Percentiles rank a stretch among this genome's conserved stretches.
phyloP scores from a whole-genome alignment of 2,888 invertebrate species.

The Microctonus aethiopoides region DNA sequence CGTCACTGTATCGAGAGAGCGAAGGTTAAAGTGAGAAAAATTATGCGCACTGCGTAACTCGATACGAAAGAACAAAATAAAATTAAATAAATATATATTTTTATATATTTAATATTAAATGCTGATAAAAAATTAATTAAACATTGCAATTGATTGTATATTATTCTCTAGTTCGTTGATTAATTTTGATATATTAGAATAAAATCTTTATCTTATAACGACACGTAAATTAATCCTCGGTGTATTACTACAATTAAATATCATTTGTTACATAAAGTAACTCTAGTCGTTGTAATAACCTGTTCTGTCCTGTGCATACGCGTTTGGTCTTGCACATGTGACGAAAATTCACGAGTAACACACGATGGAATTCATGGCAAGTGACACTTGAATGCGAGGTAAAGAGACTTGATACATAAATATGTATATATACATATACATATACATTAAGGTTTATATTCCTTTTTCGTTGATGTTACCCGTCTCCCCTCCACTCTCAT shows the following conservation, averaged over 20 bases:
- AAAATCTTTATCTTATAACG: too few species aligned
- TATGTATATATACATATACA: too few species aligned
- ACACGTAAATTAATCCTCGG: too few species aligned
- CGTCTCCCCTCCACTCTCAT: background rate
- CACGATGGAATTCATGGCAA: constrained; percentile 14
- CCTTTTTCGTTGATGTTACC: constrained; percentile 65
- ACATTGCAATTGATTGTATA: too few species aligned
- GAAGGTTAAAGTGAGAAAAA: constrained; percentile 67
- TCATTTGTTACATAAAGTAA: constrained; percentile 26
- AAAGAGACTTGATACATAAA: constrained; percentile 19
- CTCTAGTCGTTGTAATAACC: constrained; percentile 29
- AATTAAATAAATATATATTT: too few species aligned
- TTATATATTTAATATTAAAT: too few species aligned
- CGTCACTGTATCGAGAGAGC: constrained; percentile 57
- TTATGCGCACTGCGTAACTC: constrained; percentile 67
- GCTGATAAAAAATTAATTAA: too few species aligned
- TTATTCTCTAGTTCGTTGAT: too few species aligned
- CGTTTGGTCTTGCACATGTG: too few species aligned
- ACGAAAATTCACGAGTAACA: too few species aligned
- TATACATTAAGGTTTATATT: constrained; percentile 56
- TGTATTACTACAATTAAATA: constrained; percentile 6
- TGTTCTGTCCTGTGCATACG: constrained; percentile 8
- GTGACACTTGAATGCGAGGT: constrained; percentile 30
- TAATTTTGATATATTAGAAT: too few species aligned
- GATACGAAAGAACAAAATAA: constrained; percentile 58